Conservation (phyloP, 2,888 invertebrate genomes). For the Cartodere bifasciata region DNA sequence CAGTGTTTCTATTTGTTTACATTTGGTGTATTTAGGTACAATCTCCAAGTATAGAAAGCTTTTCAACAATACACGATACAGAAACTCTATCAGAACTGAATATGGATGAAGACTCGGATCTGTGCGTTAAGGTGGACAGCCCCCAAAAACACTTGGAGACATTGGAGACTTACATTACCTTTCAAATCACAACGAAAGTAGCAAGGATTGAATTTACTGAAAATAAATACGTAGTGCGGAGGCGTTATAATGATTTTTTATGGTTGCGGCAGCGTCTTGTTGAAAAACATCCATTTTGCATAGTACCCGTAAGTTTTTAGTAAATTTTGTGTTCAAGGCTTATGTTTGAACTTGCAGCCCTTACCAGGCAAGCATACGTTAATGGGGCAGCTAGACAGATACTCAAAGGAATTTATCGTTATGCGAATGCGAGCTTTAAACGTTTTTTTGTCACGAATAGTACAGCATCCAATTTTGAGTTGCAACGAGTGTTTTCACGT, state of each 20-base stretch:
- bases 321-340: slow-evolving; percentile 1
- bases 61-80: slow-evolving; percentile 45
- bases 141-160: slow-evolving; percentile 61
- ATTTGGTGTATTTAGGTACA: slow-evolving; percentile 35
- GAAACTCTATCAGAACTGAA: slow-evolving; percentile 42
- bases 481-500: slow-evolving; percentile 49
- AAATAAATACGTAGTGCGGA: slow-evolving; percentile 49
- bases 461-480: slow-evolving; percentile 57
- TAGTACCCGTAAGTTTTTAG: slow-evolving; percentile 48
- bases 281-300: slow-evolving; percentile 50
- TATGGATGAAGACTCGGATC: slow-evolving; percentile 42
- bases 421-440: slow-evolving; percentile 52
- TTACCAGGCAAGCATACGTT: slow-evolving; percentile 58
- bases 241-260: slow-evolving; percentile 60
- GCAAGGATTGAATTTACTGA: slow-evolving; percentile 49
- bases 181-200: slow-evolving; percentile 54
- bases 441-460: slow-evolving; percentile 49
- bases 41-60: slow-evolving; percentile 46
- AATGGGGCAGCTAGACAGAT: slow-evolving; percentile 53
- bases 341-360: slow-evolving; percentile 37
- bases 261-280: slow-evolving; percentile 54
- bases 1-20: slow-evolving; percentile 9
- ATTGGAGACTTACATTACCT: slow-evolving; percentile 58
- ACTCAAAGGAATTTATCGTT: slow-evolving; percentile 56
- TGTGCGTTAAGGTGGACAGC: slow-evolving; percentile 55